A percentile compares a stretch with the other conserved stretches of the same genome.
These are phyloP conservation scores for Octopus sinensis DNA, from an alignment of 1,140 invertebrate species.

Conservation along the genomic window DNA sequence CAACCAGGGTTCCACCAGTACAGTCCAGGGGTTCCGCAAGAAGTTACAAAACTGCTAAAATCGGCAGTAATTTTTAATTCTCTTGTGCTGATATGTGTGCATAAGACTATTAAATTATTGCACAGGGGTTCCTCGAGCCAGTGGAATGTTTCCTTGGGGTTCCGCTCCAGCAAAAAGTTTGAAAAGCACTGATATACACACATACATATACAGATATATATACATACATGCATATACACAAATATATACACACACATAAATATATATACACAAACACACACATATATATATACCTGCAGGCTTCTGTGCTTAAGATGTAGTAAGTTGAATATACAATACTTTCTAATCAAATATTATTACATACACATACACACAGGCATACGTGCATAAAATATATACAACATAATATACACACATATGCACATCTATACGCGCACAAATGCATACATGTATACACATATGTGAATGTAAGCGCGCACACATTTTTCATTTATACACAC, in stretches of 20 bases:
- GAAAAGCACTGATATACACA: not conserved
- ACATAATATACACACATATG: not conserved
- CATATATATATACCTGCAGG: slow-evolving; percentile 21
- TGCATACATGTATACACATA: not conserved
- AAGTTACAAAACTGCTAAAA: too few species aligned
- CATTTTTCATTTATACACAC: too few species aligned
- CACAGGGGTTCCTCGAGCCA: too few species aligned
- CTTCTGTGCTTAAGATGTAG: too few species aligned
- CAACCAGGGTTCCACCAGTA: too few species aligned
- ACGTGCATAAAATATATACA: not conserved
- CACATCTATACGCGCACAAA: not conserved
- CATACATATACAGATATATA: not conserved
- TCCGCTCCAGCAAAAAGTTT: too few species aligned
- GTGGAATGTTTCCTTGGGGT: too few species aligned
- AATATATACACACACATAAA: slow-evolving; percentile 24
- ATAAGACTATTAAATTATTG: too few species aligned
- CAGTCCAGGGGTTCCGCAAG: too few species aligned
- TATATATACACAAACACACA: slow-evolving; percentile 25
- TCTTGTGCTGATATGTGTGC: too few species aligned
- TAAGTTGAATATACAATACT: too few species aligned
- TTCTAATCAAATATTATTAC: not conserved
- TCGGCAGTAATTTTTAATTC: too few species aligned
- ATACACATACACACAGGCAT: not conserved
- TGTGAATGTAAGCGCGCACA: not conserved
- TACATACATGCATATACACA: slow-evolving; percentile 62